Base-by-base conservation (phyloP, 37 sponge, comb jelly and placozoan genomes). In the Ephydatia muelleri region DNA sequence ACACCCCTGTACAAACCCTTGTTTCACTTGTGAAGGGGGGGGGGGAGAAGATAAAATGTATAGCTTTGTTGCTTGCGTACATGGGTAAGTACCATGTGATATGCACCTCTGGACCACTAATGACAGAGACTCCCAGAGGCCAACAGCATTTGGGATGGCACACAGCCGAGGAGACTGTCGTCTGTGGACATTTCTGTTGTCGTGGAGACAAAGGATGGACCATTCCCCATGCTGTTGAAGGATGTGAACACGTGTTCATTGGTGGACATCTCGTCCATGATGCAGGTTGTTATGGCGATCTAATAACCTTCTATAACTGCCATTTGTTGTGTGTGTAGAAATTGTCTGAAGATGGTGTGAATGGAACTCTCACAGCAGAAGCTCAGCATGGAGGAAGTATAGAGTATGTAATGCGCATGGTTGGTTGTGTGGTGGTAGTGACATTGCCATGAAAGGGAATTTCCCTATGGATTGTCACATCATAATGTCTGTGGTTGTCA, bases 101-200 rank as follows among this genome's bases (percentile, higher is more conserved):
- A n/a, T n/a, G n/a, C n/a, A n/a, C n/a, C n/a, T n/a, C n/a, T n/a
- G n/a, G n/a, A n/a, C 57, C 6, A 57, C 57, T 80, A n/a, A n/a
- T n/a, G n/a, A 6, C 68, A 89, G 90, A 31, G 70, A 16, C 74
- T 96, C 21, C 97, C 97, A 36, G 93, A 91, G 47, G 82, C 82
- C 40, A 96, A 96, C 49, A 65, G 84, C 5, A 74, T 85, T 12
- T 96, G 91, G 92, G 68, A 74, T 36, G 85, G 72, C 48, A 78
- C 65, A 5, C 75, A 64, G 26, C 29, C 47, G 23, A 31, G 25
- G 28, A 67, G 48, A 32, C 74, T 76, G 16, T 77, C 86, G 28
- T 80, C 90, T 79, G 86, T 94, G 27, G 92, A 94, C 76, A 72
- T 96, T 38, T 83, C 91, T 8, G 97, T 96, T 31, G 92, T 90